Evolutionary conservation across 2,888 invertebrate genomes (phyloP).

Genomic region (Didymodactylos carnosus): DNA sequence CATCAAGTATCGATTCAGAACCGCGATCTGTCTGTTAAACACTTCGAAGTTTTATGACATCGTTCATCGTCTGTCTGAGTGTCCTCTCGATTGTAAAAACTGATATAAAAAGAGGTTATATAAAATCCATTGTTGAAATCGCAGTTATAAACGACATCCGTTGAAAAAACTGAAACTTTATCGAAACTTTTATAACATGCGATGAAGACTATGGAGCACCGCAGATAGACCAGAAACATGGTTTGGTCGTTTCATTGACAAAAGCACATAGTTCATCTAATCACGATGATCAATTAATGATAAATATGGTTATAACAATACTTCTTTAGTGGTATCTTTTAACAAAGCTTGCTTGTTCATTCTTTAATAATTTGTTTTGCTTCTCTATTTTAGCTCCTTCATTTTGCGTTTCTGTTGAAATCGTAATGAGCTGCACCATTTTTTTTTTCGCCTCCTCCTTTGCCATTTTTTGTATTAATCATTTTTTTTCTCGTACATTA

Average conservation of each 20-base stretch:
- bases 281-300: no score
- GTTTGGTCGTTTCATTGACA: no score
- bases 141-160: not conserved
- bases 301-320: no score
- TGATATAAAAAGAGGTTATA: not conserved
- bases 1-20: no score
- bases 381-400: not conserved
- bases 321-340: no score
- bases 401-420: not conserved
- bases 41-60: not conserved
- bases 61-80: not conserved
- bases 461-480: no score
- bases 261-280: no score
- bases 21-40: not conserved
- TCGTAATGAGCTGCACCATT: not conserved
- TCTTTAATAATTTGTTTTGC: no score
- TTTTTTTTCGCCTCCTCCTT: no score
- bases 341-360: no score
- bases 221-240: no score
- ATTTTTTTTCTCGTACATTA: not conserved
- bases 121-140: not conserved
- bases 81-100: not conserved
- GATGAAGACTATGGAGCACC: not conserved
- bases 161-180: not conserved
- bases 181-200: not conserved